Conservation (phyloP, 2,888 invertebrate species). For the Thecocarcelia acutangulata region DNA sequence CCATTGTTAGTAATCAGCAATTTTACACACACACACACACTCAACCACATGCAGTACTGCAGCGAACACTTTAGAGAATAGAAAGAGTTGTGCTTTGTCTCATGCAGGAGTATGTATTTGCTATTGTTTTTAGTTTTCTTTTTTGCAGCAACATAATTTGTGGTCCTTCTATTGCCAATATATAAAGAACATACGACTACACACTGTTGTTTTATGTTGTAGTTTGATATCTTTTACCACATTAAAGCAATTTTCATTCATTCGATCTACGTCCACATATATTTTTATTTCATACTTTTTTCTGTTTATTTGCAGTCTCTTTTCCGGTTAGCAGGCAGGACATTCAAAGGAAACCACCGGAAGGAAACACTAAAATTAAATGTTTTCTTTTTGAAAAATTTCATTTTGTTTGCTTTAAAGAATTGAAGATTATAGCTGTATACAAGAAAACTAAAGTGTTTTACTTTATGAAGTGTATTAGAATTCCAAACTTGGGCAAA, state of each 20-base stretch:
- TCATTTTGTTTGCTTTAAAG: constrained; percentile 16
- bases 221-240: constrained; percentile 37
- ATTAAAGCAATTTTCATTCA: constrained; percentile 55
- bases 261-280: constrained; percentile 34
- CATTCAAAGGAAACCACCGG: constrained; percentile 76
- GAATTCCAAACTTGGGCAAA: too few relatives aligned
- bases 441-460: too few relatives aligned
- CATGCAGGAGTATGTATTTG: background rate
- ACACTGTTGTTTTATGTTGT: background rate
- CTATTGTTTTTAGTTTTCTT: background rate
- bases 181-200: constrained; percentile 15
- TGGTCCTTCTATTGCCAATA: constrained; percentile 50
- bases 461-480: too few relatives aligned
- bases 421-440: constrained; percentile 7
- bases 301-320: constrained; percentile 36
- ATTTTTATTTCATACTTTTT: constrained; percentile 12
- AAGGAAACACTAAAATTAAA: constrained; percentile 80
- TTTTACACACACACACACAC: too few relatives aligned
- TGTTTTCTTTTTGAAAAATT: constrained; percentile 28
- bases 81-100: constrained; percentile 18
- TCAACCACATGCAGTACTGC: background rate
- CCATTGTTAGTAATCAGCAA: constrained; percentile 31
- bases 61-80: constrained; percentile 5
- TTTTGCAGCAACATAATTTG: constrained; percentile 53
- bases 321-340: constrained; percentile 75